These are phyloP conservation scores for Cyprinodon tularosa DNA, from an alignment of 2,113 vertebrate genomes.

Conservation along the genomic window DNA sequence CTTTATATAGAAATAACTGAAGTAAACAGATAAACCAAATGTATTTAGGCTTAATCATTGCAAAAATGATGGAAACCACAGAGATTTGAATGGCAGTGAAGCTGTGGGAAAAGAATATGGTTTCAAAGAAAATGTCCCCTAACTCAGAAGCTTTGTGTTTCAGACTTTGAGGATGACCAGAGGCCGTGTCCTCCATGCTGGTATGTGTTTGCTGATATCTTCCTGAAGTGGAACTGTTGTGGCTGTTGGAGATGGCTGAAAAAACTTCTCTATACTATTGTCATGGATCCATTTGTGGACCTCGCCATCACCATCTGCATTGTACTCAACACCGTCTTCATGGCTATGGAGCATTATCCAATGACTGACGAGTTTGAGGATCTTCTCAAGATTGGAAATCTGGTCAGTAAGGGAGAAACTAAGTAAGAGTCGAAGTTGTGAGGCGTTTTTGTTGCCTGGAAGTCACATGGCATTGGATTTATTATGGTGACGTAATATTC, in stretches of 20 bases:
- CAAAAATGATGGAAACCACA: neutral
- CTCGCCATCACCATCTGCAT: slow-evolving; percentile 96
- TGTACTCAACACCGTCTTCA: slow-evolving; percentile 94
- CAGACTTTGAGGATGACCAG: slow-evolving; percentile 90
- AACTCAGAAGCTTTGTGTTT: slow-evolving; percentile 17
- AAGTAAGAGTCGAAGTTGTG: neutral
- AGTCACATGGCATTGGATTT: neutral
- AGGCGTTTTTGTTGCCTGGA: neutral
- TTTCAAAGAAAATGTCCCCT: neutral
- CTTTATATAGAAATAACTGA: neutral
- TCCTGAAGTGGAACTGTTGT: slow-evolving; percentile 94
- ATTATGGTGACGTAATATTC: no score
- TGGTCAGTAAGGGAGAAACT: slow-evolving; percentile 79
- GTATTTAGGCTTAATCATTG: neutral
- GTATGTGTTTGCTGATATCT: slow-evolving; percentile 85
- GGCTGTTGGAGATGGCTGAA: slow-evolving; percentile 84
- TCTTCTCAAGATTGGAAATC: slow-evolving; percentile 85
- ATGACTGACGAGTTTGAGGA: slow-evolving; percentile 86
- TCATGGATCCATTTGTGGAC: slow-evolving; percentile 97
- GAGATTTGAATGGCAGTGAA: no score
- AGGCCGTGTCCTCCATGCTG: slow-evolving; percentile 89
- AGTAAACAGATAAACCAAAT: neutral
- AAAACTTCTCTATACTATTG: slow-evolving; percentile 77
- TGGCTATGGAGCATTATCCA: slow-evolving; percentile 98
- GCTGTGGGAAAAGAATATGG: neutral